Base-by-base conservation (phyloP, 2,113 vertebrate genomes). In the Burhinus bistriatus region DNA sequence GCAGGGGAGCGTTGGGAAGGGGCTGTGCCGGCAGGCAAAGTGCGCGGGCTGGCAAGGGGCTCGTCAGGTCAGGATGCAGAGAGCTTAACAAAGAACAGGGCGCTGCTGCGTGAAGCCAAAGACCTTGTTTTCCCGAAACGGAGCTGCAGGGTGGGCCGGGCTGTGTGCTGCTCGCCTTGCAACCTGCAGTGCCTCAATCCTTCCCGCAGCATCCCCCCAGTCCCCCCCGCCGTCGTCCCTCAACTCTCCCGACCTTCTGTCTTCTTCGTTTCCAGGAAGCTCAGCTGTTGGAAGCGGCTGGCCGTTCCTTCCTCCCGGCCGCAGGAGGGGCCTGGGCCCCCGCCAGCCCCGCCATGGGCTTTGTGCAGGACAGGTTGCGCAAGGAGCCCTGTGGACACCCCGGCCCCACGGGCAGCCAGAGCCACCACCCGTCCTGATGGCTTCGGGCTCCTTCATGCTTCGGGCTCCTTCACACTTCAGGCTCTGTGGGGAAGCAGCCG, bases 251-350 rank as follows among this genome's bases (percentile, higher is more conserved):
- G 86, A 96, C 95, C 97, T 97, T 96, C 87, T 96, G 96, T 97
- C 78, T 91, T 66, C 69, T 72, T 17, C 32, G 12, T 75, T 98
- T 98, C 97, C 96, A 92, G 95, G 97, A 98, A 97, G 76, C 69
- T 8, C 96, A 82, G 96, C 95, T 97, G 96, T 51, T 96, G 96
- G 93, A 90, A 91, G 81, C 12, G 23, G 36, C 92, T 36, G 75
- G 42, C 93, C 16, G 95, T 93, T 98, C 95, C 94, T 95, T 96
- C 96, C 89, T 90, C 58, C 45, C 16, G 10, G 75, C 91, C 8
- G 15, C 77, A 42, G 93, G 73, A 94, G 86, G 89, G 91, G 83
- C 81, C 93, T 80, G 85, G 95, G 58, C 45, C 57, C 22, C 69
- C 3, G 65, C 94, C 95, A 95, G 93, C 76, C 64, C 52, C 27